A percentile compares a stretch with the other conserved stretches of the same genome.
Conservation (phyloP, 1,140 invertebrate genomes). For the Chymomyza costata region DNA sequence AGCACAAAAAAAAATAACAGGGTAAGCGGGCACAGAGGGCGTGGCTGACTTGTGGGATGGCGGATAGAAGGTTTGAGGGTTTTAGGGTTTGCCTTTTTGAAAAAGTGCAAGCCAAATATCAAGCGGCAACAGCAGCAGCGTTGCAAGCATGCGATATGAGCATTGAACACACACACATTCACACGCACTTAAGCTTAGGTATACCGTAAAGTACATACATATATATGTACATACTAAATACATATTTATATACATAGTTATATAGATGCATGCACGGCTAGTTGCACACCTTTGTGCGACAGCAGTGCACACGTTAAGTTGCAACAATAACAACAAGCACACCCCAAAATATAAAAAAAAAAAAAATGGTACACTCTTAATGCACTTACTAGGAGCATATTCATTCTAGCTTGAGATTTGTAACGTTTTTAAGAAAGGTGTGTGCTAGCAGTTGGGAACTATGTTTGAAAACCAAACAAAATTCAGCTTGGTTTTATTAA, state of each 20-base stretch:
- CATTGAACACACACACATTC: slow-evolving; percentile 9
- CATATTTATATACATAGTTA: no score
- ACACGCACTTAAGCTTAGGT: no score
- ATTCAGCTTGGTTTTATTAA: no score
- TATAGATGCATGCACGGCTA: slow-evolving; percentile 3
- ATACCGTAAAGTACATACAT: no score
- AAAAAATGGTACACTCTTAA: no score
- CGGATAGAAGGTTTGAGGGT: slow-evolving; percentile 10
- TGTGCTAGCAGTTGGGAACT: no score
- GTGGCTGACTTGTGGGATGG: no score
- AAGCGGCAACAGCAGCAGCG: slow-evolving; percentile 45
- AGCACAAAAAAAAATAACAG: slow-evolving; percentile 40
- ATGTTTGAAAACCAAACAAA: no score
- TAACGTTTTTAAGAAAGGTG: no score
- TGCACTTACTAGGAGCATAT: no score
- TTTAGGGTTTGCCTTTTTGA: no score
- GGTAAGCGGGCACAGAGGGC: not conserved
- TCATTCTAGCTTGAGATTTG: no score
- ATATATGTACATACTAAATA: not conserved
- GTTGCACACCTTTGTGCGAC: slow-evolving; percentile 66
- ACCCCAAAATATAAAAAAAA: slow-evolving; percentile 11
- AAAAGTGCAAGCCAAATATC: slow-evolving; percentile 59
- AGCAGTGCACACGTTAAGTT: slow-evolving; percentile 59
- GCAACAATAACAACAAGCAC: slow-evolving; percentile 30
- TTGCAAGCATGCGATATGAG: slow-evolving; percentile 57